Conservation (phyloP, 2,113 vertebrate genomes). For the Galeopterus variegatus region DNA sequence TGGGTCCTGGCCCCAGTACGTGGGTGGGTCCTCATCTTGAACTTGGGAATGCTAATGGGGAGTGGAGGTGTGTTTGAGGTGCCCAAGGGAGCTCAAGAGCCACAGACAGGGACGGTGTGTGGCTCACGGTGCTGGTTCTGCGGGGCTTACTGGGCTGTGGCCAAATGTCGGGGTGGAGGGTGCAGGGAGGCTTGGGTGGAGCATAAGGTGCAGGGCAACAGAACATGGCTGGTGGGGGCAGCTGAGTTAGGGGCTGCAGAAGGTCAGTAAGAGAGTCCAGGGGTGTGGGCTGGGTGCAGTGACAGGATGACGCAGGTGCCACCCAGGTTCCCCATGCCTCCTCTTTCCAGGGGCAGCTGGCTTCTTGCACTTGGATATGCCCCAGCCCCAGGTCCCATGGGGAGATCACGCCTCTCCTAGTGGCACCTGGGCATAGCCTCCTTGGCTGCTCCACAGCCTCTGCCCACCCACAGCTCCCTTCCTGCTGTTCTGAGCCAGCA, state of each 20-base stretch:
- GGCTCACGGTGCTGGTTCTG: background rate
- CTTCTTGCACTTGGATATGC: background rate
- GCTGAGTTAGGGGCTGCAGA: background rate
- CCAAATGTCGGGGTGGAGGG: background rate
- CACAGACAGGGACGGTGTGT: background rate
- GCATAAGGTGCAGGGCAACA: background rate
- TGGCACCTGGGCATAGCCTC: background rate
- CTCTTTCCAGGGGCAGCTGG: background rate
- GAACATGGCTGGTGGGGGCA: background rate
- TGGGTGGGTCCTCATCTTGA: background rate
- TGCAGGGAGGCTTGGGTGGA: background rate
- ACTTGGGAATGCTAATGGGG: background rate
- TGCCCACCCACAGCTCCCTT: background rate
- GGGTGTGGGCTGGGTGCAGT: background rate
- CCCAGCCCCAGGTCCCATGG: background rate
- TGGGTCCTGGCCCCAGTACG: background rate
- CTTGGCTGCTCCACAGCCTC: background rate
- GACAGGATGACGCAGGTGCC: background rate
- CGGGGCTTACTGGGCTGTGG: background rate
- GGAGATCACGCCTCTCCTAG: background rate
- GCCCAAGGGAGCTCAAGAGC: too few species aligned
- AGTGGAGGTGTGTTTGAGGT: background rate
- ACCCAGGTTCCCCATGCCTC: fast-evolving
- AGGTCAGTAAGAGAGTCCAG: background rate
- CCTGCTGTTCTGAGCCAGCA: background rate